Evolutionary conservation across 35 echinoderm and acorn worm species (phyloP).

Genomic region (Ophioderma brevispina): DNA sequence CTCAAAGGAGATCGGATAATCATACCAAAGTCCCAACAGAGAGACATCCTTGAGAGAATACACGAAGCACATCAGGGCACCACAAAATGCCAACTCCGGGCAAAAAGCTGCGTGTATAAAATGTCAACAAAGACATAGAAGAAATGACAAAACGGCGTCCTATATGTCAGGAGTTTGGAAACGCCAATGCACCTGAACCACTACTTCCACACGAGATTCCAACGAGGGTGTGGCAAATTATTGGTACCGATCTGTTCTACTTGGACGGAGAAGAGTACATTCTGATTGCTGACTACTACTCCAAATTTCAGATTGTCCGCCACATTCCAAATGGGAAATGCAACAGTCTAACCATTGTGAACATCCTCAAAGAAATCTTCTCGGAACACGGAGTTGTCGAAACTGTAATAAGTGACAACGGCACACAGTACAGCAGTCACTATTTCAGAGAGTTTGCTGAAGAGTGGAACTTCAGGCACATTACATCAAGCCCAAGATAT

Average conservation of each 20-base stretch:
- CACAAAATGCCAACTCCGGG: conserved; percentile 47
- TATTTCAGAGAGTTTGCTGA: conserved; percentile 39
- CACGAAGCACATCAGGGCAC: conserved; percentile 64
- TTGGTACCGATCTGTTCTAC: conserved; percentile 63
- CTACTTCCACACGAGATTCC: conserved; percentile 53
- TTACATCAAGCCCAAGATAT: conserved; percentile 31
- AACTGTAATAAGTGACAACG: not conserved
- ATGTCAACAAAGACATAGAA: conserved; percentile 59
- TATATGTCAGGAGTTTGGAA: conserved; percentile 34
- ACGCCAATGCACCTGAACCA: not conserved
- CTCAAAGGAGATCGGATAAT: conserved; percentile 6
- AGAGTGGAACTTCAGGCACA: conserved; percentile 31
- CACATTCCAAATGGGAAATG: not conserved
- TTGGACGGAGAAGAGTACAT: conserved; percentile 60
- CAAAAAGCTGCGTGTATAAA: conserved; percentile 27
- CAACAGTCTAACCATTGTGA: not conserved
- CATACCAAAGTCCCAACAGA: not conserved
- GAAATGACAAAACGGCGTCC: conserved; percentile 5
- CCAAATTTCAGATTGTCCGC: not conserved
- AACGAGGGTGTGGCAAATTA: conserved; percentile 29
- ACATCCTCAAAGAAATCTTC: not conserved
- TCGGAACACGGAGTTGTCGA: not conserved
- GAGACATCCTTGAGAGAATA: conserved; percentile 23
- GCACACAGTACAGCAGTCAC: conserved; percentile 11
- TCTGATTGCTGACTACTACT: conserved; percentile 53